Conservation (phyloP, 2,888 invertebrate genomes). For the Sisyra terminalis region DNA sequence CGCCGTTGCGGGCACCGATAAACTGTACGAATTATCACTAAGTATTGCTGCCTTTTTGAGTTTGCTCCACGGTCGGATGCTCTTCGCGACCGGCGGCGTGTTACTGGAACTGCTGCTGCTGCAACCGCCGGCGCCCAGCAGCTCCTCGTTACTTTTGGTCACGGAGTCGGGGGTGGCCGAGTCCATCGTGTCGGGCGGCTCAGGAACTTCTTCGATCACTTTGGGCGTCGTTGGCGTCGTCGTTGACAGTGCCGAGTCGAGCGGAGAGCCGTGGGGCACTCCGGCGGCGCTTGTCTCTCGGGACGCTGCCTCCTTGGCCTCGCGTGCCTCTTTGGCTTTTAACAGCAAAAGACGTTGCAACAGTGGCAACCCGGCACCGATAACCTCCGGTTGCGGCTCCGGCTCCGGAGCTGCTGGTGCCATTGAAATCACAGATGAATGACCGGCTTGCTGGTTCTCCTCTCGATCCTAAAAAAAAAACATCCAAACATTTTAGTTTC, state of each 20-base stretch:
- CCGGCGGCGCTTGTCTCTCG: slow-evolving; percentile 3
- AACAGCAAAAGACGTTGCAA: slow-evolving; percentile 56
- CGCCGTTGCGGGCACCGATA: neutral
- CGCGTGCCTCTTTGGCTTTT: slow-evolving; percentile 56
- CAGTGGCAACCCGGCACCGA: slow-evolving; percentile 54
- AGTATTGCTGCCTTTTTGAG: slow-evolving; percentile 56
- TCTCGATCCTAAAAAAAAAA: slow-evolving; percentile 28
- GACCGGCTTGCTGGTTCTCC: slow-evolving; percentile 27
- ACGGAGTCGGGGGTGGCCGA: slow-evolving; percentile 14
- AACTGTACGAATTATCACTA: slow-evolving; percentile 22
- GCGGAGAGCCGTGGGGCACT: slow-evolving; percentile 2
- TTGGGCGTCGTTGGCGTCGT: slow-evolving; percentile 17
- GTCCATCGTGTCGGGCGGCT: slow-evolving; percentile 16
- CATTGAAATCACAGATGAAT: slow-evolving; percentile 19
- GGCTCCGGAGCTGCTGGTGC: slow-evolving; percentile 21
- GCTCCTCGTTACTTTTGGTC: slow-evolving; percentile 9
- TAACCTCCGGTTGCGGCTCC: slow-evolving; percentile 38
- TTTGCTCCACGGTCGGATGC: slow-evolving; percentile 51
- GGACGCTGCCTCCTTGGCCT: slow-evolving; percentile 19
- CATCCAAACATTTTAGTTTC: too few species aligned
- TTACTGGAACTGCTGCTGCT: slow-evolving; percentile 11
- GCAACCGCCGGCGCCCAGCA: slow-evolving; percentile 7
- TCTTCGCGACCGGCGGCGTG: slow-evolving; percentile 14
- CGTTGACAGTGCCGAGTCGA: slow-evolving; percentile 16
- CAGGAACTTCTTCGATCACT: slow-evolving; percentile 15